Base-by-base conservation (phyloP, 2,888 invertebrate genomes). In the Fragum sueziense region DNA sequence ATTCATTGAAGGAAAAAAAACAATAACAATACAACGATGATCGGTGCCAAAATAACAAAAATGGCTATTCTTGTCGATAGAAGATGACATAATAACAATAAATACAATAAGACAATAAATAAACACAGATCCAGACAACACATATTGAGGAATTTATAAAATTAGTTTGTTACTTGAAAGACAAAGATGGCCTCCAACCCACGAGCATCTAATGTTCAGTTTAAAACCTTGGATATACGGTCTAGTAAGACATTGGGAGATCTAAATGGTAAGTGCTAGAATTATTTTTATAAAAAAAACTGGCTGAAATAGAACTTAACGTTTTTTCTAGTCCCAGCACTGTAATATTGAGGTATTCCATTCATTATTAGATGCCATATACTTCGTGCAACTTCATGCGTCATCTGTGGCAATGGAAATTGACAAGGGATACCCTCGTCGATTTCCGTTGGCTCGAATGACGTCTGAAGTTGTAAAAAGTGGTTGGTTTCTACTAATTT, bases 241-340 rank as follows among this genome's bases (percentile, higher is more conserved):
- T 65, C 65, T 25, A 65, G 65, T 25, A 65, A 65, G 41, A 41
- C 37, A 65, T 41, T 65, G 6, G 65, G 54, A 20, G 54, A 70
- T 57, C 70, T 57, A 22, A 70, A 70, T 29, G 70, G 70, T 70
- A 34, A 70, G 70, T 57, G n/a, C n/a, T n/a, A n/a, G n/a, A n/a
- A n/a, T n/a, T n/a, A n/a, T n/a, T n/a, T n/a, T n/a, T n/a, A n/a
- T n/a, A n/a, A n/a, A n/a, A n/a, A n/a, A n/a, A n/a, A n/a, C n/a
- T n/a, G n/a, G n/a, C n/a, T n/a, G n/a, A n/a, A n/a, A n/a, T n/a
- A n/a, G n/a, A n/a, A n/a, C n/a, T n/a, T n/a, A n/a, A n/a, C n/a
- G n/a, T n/a, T n/a, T n/a, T n/a, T n/a, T n/a, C n/a, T n/a, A n/a
- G n/a, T n/a, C n/a, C n/a, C n/a, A n/a, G n/a, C n/a, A n/a, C n/a